These are phyloP conservation scores for Chaetoderma sp. DNA, from an alignment of 2,888 invertebrate genomes.

Conservation along the genomic window DNA sequence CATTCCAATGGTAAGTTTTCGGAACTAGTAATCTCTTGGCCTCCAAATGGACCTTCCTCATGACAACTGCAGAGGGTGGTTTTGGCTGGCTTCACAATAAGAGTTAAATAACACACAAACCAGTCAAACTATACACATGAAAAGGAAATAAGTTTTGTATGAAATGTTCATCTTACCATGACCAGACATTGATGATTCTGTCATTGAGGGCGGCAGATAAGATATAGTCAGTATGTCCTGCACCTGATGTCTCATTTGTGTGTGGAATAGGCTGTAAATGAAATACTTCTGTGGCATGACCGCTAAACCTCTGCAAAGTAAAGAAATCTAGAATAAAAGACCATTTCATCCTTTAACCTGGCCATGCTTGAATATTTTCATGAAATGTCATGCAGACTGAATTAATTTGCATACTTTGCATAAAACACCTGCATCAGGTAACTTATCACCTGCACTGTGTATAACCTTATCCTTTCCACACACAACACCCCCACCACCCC, in stretches of 20 bases:
- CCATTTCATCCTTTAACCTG: no score
- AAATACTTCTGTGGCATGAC: conserved; percentile 66
- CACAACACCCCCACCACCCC: no score
- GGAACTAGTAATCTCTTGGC: no score
- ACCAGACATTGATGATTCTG: conserved; percentile 64
- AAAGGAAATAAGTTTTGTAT: neutral
- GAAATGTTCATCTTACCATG: conserved; percentile 20
- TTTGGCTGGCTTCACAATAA: no score
- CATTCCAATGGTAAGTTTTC: no score
- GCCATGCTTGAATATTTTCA: no score
- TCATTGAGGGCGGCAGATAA: conserved; percentile 64
- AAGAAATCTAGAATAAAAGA: no score
- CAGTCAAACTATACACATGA: conserved; percentile 10
- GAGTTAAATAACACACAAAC: neutral
- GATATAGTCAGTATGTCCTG: conserved; percentile 52
- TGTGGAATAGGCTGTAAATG: conserved; percentile 46
- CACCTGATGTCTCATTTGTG: conserved; percentile 1
- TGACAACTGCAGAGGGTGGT: no score
- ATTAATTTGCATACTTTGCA: neutral
- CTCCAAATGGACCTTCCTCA: no score
- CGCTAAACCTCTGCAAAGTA: conserved; percentile 60
- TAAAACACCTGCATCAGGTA: neutral
- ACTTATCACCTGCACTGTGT: no score
- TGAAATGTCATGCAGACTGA: no score
- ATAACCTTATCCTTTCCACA: no score